Conservation (phyloP, 2,797 vertebrate genomes). For the Pteropus rufus region DNA sequence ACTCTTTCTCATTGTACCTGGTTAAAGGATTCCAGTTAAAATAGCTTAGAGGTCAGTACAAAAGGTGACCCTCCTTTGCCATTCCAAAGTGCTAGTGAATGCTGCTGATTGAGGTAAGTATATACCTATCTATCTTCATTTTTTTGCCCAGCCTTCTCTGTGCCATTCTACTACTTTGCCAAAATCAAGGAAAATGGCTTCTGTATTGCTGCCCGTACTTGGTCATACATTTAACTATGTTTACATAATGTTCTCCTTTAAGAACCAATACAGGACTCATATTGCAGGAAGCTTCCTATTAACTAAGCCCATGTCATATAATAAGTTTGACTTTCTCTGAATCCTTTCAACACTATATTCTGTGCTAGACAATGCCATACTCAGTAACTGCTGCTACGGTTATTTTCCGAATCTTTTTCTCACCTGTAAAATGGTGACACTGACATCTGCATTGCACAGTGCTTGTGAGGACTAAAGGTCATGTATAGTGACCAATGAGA, state of each 20-base stretch:
- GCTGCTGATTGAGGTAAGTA: not conserved
- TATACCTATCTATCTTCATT: not conserved
- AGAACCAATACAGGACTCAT: slow-evolving; percentile 1
- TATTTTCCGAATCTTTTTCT: not conserved
- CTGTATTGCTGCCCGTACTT: not conserved
- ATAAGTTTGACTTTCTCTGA: not conserved
- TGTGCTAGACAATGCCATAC: not conserved
- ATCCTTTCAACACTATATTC: not conserved
- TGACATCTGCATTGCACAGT: not conserved
- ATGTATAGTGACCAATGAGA: not conserved
- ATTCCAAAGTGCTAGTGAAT: not conserved
- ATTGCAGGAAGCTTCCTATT: slow-evolving; percentile 15
- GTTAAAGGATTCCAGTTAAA: not conserved
- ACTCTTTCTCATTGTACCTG: not conserved
- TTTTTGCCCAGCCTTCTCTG: not conserved
- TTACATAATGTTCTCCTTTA: not conserved
- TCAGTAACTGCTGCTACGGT: not conserved
- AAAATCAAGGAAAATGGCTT: slow-evolving; percentile 21
- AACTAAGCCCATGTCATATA: not conserved
- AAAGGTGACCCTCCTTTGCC: not conserved
- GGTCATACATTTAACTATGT: not conserved
- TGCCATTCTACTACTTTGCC: not conserved
- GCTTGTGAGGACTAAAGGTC: not conserved
- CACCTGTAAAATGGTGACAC: not conserved
- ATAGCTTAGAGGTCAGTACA: not conserved